phyloP scores from a whole-genome alignment of 2,888 invertebrate species.

The Spilosoma lubricipeda region DNA sequence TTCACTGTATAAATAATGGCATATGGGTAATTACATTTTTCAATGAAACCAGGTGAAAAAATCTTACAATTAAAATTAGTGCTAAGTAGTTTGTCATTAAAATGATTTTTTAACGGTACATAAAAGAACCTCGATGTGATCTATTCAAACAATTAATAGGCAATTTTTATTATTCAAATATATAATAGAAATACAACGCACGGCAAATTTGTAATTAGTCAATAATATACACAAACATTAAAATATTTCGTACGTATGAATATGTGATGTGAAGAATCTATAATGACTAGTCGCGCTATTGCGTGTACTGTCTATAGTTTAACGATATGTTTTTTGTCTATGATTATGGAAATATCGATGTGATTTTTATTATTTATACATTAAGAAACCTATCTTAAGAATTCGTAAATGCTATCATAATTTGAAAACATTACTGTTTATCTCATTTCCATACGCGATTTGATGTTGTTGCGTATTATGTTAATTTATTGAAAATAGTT shows the following conservation, averaged over 20 bases:
- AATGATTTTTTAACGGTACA: slow-evolving; percentile 25
- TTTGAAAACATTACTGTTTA: background rate
- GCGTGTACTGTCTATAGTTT: background rate
- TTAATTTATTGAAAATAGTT: background rate
- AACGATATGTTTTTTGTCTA: background rate
- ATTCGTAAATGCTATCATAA: background rate
- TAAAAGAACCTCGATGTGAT: background rate
- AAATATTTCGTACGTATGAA: background rate
- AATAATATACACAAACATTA: background rate
- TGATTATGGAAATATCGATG: background rate
- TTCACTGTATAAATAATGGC: slow-evolving; percentile 62
- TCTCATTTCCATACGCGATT: background rate
- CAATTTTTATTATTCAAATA: slow-evolving; percentile 3
- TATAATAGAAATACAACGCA: background rate
- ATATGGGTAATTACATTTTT: slow-evolving; percentile 43
- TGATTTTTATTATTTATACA: background rate
- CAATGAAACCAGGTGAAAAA: slow-evolving; percentile 35
- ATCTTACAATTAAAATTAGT: slow-evolving; percentile 41
- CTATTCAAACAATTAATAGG: slow-evolving; percentile 5
- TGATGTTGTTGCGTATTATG: background rate
- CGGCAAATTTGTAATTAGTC: background rate
- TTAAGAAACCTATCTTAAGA: background rate
- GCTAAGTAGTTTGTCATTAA: slow-evolving; percentile 39
- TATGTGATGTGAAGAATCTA: background rate
- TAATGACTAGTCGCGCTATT: background rate